phyloP scores from a whole-genome alignment of 2,888 invertebrate species.

The Diaphora mendica region DNA sequence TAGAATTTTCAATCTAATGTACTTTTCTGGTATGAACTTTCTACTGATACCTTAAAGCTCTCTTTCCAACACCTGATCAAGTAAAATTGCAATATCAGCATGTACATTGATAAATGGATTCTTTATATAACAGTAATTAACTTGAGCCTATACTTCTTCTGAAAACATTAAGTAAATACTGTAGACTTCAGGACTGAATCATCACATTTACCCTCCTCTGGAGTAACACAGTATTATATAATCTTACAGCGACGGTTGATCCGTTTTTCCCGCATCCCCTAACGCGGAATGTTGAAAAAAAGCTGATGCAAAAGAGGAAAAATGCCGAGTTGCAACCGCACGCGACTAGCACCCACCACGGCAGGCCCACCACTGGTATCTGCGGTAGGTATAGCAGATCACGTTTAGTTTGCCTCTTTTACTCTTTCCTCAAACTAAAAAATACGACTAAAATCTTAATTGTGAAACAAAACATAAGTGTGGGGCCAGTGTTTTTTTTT shows the following conservation, averaged over 20 bases:
- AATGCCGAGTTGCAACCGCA: constrained; percentile 86
- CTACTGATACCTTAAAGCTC: background rate
- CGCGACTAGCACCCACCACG: constrained; percentile 76
- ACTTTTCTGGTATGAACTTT: background rate
- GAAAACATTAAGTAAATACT: background rate
- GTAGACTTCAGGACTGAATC: constrained; percentile 40
- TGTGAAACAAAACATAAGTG: background rate
- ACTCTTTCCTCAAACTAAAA: background rate
- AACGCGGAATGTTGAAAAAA: constrained; percentile 90
- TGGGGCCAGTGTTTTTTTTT: background rate
- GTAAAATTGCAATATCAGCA: background rate
- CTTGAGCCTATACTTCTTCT: background rate
- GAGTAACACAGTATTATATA: constrained; percentile 29
- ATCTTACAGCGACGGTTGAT: constrained; percentile 97
- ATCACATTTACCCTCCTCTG: constrained; percentile 43
- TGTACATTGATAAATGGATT: background rate
- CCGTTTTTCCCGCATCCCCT: constrained; percentile 98
- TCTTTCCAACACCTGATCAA: background rate
- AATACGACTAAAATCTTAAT: background rate
- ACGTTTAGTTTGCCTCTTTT: background rate
- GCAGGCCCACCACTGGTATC: constrained; percentile 78
- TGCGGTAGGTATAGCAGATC: constrained; percentile 57
- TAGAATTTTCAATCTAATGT: background rate
- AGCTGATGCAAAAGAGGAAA: constrained; percentile 88
- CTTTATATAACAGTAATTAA: background rate